These are phyloP conservation scores for Parnassius mnemosyne DNA, from an alignment of 2,888 invertebrate genomes.

Conservation along the genomic window DNA sequence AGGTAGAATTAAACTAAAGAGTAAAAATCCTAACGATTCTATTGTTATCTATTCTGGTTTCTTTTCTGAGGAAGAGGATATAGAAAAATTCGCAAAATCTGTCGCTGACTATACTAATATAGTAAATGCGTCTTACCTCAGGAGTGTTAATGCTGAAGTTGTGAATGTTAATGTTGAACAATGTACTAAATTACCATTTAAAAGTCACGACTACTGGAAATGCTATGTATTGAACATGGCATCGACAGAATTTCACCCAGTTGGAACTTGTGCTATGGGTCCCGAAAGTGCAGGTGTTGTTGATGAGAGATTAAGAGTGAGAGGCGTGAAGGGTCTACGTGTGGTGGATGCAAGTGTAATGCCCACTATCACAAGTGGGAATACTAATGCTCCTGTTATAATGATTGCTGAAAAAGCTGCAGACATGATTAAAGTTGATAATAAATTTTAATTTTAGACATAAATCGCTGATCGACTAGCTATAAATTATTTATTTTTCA, in stretches of 20 bases:
- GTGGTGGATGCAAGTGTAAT: conserved; percentile 84
- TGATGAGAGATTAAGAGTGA: conserved; percentile 56
- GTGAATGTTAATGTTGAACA: conserved; percentile 39
- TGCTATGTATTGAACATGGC: conserved; percentile 50
- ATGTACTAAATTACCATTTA: conserved; percentile 42
- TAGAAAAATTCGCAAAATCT: conserved; percentile 37
- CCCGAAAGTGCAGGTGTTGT: conserved; percentile 45
- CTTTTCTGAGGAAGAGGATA: conserved; percentile 40
- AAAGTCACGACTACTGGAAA: conserved; percentile 52
- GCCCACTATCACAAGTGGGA: conserved; percentile 81
- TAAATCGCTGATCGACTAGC: too few relatives aligned
- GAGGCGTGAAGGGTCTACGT: conserved; percentile 77
- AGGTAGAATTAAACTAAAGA: conserved; percentile 43
- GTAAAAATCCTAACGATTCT: conserved; percentile 41
- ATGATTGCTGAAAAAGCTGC: conserved; percentile 83
- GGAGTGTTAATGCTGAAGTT: conserved; percentile 32
- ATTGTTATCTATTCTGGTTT: conserved; percentile 45
- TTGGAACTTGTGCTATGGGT: conserved; percentile 58
- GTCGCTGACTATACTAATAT: conserved; percentile 34
- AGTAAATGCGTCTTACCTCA: conserved; percentile 6
- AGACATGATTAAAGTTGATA: conserved; percentile 76
- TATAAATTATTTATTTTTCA: too few relatives aligned
- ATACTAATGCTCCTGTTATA: conserved; percentile 80
- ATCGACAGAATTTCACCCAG: conserved; percentile 46
- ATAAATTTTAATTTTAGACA: conserved; percentile 20